Conservation (phyloP, 64 coral and sea anemone species). For the Cladopsammia gracilis region DNA sequence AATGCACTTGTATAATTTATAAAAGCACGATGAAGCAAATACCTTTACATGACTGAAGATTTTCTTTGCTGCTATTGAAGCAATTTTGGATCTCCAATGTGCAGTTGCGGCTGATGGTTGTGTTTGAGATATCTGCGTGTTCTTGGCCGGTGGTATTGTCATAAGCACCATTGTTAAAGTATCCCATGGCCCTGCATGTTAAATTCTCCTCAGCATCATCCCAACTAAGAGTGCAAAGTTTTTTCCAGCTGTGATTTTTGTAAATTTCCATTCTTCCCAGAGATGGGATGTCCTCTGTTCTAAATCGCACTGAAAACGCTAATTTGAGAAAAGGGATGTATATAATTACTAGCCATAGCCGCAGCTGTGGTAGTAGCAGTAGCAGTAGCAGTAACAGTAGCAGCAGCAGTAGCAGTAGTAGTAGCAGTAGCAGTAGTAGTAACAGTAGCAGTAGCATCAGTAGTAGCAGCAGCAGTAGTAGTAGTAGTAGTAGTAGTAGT, state of each 20-base stretch:
- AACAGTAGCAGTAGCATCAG: no score
- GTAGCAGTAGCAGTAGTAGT: no score
- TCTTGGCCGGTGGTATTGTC: background rate
- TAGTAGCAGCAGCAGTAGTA: no score
- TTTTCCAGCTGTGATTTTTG: background rate
- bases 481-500: no score
- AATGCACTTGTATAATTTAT: no score
- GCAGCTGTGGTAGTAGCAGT: no score
- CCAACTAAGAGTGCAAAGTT: no score
- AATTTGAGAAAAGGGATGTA: background rate
- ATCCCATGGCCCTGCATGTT: background rate
- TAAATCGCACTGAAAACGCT: constrained; percentile 1
- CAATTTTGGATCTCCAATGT: background rate
- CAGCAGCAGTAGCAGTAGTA: no score
- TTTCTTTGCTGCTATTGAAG: background rate
- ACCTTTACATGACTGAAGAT: constrained; percentile 1
- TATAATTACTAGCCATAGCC: no score
- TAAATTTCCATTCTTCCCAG: background rate
- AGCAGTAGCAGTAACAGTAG: no score
- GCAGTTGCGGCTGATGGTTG: background rate
- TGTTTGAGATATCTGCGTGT: background rate
- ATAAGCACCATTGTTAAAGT: background rate
- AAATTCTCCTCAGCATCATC: no score
- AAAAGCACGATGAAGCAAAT: background rate
- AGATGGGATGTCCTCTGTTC: background rate